These are phyloP conservation scores for Pangasianodon hypophthalmus DNA, from an alignment of 2,113 vertebrate species.

Conservation along the genomic window DNA sequence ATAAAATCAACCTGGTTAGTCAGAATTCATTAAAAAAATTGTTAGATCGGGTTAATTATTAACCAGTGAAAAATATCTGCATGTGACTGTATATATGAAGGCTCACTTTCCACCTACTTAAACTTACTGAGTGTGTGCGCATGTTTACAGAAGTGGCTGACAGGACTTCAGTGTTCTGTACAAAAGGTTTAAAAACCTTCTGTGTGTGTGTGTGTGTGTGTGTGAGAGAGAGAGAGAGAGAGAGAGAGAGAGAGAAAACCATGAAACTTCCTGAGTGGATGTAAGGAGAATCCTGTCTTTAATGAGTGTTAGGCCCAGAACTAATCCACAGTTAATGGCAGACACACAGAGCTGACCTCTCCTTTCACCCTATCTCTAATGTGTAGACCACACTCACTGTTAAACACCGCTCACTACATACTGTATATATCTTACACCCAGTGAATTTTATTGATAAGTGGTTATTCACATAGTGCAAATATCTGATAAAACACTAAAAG, in stretches of 20 bases:
- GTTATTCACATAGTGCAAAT: background rate
- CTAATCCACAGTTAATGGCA: slow-evolving; percentile 75
- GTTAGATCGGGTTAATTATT: background rate
- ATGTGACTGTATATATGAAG: background rate
- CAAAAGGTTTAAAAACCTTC: background rate
- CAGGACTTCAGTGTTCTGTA: background rate
- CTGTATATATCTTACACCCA: background rate
- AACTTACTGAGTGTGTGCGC: background rate
- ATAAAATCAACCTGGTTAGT: background rate
- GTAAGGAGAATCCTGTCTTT: slow-evolving; percentile 64
- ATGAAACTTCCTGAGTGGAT: slow-evolving; percentile 49
- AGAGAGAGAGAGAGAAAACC: slow-evolving; percentile 5
- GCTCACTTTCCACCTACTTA: background rate
- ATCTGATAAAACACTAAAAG: slow-evolving; percentile 9
- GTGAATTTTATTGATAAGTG: background rate
- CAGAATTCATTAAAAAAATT: background rate
- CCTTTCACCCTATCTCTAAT: slow-evolving; percentile 42
- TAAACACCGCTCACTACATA: slow-evolving; percentile 28
- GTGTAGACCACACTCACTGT: slow-evolving; percentile 38
- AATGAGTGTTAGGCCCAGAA: slow-evolving; percentile 66
- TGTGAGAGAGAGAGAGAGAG: background rate
- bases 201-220: slow-evolving; percentile 9
- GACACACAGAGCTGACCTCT: slow-evolving; percentile 55
- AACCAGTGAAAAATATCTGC: background rate
- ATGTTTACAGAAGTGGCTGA: background rate